Conservation (phyloP, 1,140 invertebrate species). For the Latrodectus geometricus region DNA sequence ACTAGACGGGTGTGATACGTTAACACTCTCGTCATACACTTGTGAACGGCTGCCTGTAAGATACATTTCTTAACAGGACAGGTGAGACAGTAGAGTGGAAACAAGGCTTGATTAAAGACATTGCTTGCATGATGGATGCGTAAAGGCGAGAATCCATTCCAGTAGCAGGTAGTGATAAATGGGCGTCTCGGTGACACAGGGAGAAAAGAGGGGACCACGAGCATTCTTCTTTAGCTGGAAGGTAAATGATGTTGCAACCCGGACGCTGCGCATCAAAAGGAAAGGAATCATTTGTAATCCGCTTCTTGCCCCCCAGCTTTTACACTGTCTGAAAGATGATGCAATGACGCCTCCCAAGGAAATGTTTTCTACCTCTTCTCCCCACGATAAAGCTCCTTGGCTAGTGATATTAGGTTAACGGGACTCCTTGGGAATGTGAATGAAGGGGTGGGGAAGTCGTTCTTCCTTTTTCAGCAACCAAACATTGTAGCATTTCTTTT, state of each 20-base stretch:
- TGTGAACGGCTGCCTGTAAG: no score
- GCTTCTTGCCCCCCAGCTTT: not conserved
- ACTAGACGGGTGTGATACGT: no score
- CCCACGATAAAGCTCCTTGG: not conserved
- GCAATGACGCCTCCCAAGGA: not conserved
- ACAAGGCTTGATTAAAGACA: constrained; percentile 16
- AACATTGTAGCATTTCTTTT: no score
- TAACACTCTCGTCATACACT: no score
- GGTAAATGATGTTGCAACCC: constrained; percentile 5
- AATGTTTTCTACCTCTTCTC: not conserved
- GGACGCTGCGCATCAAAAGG: constrained; percentile 1
- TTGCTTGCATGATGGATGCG: constrained; percentile 4
- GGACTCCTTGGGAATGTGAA: no score
- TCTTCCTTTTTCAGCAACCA: no score
- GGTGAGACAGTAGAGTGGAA: not conserved
- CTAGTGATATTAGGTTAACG: not conserved
- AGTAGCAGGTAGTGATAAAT: not conserved
- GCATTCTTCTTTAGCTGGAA: not conserved
- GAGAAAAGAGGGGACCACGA: not conserved
- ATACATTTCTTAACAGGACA: no score
- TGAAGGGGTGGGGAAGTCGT: no score
- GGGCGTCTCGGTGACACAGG: not conserved
- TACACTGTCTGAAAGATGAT: not conserved
- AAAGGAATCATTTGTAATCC: constrained; percentile 12
- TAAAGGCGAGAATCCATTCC: constrained; percentile 17